Evolutionary conservation across 64 coral and sea anemone species (phyloP), one percentile per base, ranked within the genome.

Genomic region (Anthopleura sola): DNA sequence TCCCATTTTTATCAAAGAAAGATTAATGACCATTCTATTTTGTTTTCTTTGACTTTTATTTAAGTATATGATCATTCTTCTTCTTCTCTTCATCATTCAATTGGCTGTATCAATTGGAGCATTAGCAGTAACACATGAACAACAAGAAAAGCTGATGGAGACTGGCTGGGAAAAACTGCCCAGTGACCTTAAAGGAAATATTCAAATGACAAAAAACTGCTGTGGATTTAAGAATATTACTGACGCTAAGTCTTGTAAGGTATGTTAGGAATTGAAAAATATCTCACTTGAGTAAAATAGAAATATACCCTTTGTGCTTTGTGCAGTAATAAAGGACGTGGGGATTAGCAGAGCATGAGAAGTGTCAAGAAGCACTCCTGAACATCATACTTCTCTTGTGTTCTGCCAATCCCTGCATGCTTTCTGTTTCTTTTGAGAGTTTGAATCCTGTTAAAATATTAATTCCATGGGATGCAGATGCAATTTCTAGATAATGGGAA

Each of bases 41-140:
- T 24, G 76, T 86, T n/a, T 51, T 24, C 85, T 84, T 89, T 97
- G 87, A 93, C 85, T 78, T 34, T 24, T 48, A 28, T 1, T 38
- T n/a, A 18, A 99, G 97, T 99, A 99, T 80, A 95, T 95, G 97
- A 60, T 99, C 32, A 86, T 94, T 60, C 84, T 99, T 86, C 51
- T 91, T 80, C 85, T 99, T 78, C 53, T 95, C 48, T 99, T 99
- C 82, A 89, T 98, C 18, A 86, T 99, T 84, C 90, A 95, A 87
- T 23, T 99, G 84, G 94, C 93, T 15, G 97, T 99, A 13, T 94
- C 97, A 11, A 92, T 99, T 75, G 92, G 83, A n/a, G 97, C 97
- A 17, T 69, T 99, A 38, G 89, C 93, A 64, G 78, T 99, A 2
- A 81, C 93, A 51, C 91, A 90, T 36, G 55, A 91, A 16, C 89